Evolutionary conservation across 1,140 invertebrate genomes (phyloP), one percentile per base, ranked within the genome.

Genomic region (Nebria ingens): DNA sequence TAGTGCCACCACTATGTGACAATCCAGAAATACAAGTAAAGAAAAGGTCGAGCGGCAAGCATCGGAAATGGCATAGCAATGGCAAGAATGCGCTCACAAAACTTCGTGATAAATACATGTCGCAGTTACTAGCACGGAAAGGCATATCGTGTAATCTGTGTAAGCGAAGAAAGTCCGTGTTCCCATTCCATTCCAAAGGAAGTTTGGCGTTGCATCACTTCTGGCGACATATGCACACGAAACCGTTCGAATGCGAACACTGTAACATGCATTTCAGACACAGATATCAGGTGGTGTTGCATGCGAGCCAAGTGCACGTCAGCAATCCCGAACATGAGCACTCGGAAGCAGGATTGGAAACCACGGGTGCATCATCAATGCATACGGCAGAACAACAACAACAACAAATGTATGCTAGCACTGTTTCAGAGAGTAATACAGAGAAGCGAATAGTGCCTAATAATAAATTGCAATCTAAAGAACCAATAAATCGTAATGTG

Each of bases 201-300:
- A 64, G 59, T 29, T 54, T 70, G 34, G 61, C 66, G 2, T 57
- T 70, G 22, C 70, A 72, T 53, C 53, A 65, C 38, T 62, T 60
- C 19, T 70, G 68, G 69, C 64, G 62, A 52, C 70, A 72, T 58
- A 58, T 61, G 1, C 57, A 52, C 19, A 58, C 58, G 22, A 60
- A 56, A 45, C 54, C 54, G 23, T 71, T 68, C 56, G 59, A 65
- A 51, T 76, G 74, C 58, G 72, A 74, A 55, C 70, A 71, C 55
- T 76, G 74, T 59, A 62, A 65, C 54, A 55, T 60, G 38, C 56
- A 55, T 17, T 75, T 71, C 60, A 61, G 61, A 19, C 71, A 74
- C 59, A 59, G 69, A 51, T 75, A 76, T 56, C 72, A 75, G 57
- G 65, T 71, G 15, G 64, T 73, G 40, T 60, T 76, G 42, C 74